A percentile compares a stretch with the other conserved stretches of the same genome.
Evolutionary conservation across 2,113 vertebrate species (phyloP).

Genomic region (Chrysochloris asiatica): DNA sequence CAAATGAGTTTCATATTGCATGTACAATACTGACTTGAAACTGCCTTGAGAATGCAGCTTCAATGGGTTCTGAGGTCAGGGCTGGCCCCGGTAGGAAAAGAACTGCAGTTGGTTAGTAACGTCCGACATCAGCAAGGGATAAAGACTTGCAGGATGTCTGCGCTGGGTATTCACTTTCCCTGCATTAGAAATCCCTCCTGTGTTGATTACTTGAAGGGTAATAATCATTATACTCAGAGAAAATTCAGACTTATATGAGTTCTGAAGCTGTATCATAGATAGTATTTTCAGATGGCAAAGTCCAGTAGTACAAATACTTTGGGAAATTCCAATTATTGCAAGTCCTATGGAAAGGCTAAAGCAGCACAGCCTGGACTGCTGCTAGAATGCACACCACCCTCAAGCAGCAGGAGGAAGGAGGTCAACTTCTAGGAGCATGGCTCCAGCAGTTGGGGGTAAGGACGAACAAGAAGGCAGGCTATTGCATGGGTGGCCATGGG

Average conservation of each 20-base stretch:
- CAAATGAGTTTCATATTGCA: not conserved
- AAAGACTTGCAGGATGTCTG: accelerated
- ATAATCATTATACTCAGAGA: not conserved
- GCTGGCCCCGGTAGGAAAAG: not conserved
- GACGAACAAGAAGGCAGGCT: not conserved
- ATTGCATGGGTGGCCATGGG: not conserved
- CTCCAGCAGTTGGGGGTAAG: not conserved
- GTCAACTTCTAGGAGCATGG: too few relatives aligned
- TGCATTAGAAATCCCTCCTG: not conserved
- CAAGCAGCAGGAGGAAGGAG: too few relatives aligned
- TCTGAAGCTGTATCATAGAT: not conserved
- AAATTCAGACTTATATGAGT: too few relatives aligned
- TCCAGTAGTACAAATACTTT: not conserved
- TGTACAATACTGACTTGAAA: not conserved
- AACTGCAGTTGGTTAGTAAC: accelerated
- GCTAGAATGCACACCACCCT: too few relatives aligned
- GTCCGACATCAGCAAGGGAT: not conserved
- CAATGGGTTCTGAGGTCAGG: not conserved
- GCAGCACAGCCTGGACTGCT: not conserved
- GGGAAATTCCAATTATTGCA: not conserved
- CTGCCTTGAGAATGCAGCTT: not conserved
- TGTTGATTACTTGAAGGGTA: not conserved
- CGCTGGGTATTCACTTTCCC: accelerated
- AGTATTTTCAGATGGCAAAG: accelerated
- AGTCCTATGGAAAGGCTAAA: not conserved